phyloP scores from a whole-genome alignment of 2,113 vertebrate genomes.

The Peromyscus maniculatus region DNA sequence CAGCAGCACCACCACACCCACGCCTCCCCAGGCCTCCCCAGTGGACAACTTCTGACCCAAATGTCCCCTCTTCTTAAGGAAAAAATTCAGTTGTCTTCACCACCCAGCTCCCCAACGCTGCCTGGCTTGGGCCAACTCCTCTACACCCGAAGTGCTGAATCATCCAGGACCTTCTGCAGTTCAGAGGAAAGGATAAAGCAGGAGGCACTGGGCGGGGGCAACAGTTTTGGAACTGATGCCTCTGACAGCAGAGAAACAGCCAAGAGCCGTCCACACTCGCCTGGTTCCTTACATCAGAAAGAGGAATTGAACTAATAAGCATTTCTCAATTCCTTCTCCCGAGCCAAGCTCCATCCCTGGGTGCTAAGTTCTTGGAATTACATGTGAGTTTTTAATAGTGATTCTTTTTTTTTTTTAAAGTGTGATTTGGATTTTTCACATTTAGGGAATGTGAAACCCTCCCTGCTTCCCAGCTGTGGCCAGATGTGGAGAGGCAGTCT shows the following conservation, averaged over 20 bases:
- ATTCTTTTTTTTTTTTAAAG: slow-evolving; percentile 43
- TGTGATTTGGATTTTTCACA: slow-evolving; percentile 58
- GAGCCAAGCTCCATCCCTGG: slow-evolving; percentile 56
- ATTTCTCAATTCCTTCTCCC: slow-evolving; percentile 82
- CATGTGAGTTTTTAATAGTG: slow-evolving; percentile 51
- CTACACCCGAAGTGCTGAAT: slow-evolving; percentile 61
- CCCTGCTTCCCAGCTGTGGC: slow-evolving; percentile 54
- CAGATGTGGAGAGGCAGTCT: slow-evolving; percentile 70
- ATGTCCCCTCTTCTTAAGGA: neutral
- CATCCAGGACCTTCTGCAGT: slow-evolving; percentile 61
- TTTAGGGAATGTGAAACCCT: slow-evolving; percentile 76
- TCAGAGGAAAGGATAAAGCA: slow-evolving; percentile 50
- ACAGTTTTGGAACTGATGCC: slow-evolving; percentile 71
- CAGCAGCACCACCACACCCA: neutral
- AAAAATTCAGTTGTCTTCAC: neutral
- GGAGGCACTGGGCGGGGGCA: slow-evolving; percentile 67
- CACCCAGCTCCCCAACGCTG: neutral
- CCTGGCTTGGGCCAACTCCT: slow-evolving; percentile 49
- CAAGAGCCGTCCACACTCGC: slow-evolving; percentile 63
- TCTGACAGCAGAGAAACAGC: slow-evolving; percentile 78
- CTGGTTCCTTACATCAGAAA: slow-evolving; percentile 80
- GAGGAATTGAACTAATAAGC: slow-evolving; percentile 75
- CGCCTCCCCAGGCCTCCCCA: neutral
- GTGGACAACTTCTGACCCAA: neutral
- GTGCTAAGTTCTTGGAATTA: slow-evolving; percentile 66